Evolutionary conservation across 35 echinoderm and acorn worm genomes (phyloP).

Genomic region (Heliocidaris erythrogramma): DNA sequence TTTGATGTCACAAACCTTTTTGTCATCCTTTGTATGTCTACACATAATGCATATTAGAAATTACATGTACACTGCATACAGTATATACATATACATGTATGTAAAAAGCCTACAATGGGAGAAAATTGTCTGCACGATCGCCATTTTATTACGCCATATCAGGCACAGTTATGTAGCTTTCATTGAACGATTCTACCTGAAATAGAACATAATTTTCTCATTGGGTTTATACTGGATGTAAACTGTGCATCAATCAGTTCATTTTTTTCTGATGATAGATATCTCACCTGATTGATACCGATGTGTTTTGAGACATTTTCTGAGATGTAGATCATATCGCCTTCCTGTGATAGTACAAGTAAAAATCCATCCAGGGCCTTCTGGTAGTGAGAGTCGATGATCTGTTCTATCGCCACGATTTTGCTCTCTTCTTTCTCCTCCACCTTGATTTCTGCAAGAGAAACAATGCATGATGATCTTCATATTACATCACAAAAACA

Average conservation of each 20-base stretch:
- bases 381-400: constrained; percentile 77
- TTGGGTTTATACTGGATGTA: too few species aligned
- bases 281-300: constrained; percentile 84
- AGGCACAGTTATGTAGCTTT: too few species aligned
- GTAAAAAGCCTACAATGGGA: background rate
- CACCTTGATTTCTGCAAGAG: constrained; percentile 37
- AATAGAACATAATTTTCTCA: too few species aligned
- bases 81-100: background rate
- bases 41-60: background rate
- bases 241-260: too few species aligned
- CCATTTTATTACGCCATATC: too few species aligned
- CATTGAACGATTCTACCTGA: too few species aligned
- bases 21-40: background rate
- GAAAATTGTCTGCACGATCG: too few species aligned
- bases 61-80: background rate
- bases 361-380: constrained; percentile 94
- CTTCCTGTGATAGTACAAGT: constrained; percentile 84
- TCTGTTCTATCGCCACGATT: constrained; percentile 33
- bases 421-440: constrained; percentile 45
- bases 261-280: background rate
- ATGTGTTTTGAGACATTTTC: constrained; percentile 89
- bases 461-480: background rate
- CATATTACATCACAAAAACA: too few species aligned
- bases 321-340: constrained; percentile 93
- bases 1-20: background rate